A percentile compares a stretch with the other conserved stretches of the same genome.
These are phyloP conservation scores for Xanthia togata DNA, from an alignment of 2,888 invertebrate genomes.

Conservation along the genomic window DNA sequence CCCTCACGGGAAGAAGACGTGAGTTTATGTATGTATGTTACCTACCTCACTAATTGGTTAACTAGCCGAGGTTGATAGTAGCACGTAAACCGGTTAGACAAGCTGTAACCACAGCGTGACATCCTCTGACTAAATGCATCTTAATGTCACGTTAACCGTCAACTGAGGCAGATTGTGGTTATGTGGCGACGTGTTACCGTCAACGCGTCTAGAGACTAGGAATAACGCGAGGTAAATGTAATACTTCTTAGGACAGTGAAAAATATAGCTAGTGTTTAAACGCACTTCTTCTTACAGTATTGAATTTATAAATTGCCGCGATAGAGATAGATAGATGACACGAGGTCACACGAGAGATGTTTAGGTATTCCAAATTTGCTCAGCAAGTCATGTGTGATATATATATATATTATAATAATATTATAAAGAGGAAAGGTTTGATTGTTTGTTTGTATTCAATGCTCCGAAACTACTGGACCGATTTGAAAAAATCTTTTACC, in stretches of 20 bases:
- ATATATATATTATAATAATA: too few species aligned
- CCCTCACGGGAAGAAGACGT: too few species aligned
- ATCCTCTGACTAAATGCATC: constrained; percentile 39
- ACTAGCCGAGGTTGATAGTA: not conserved
- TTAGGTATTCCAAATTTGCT: not conserved
- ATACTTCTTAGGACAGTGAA: not conserved
- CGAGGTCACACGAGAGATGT: too few species aligned
- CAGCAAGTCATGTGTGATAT: not conserved
- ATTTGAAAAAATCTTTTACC: too few species aligned
- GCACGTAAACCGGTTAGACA: constrained; percentile 1
- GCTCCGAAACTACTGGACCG: too few species aligned
- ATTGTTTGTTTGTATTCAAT: too few species aligned
- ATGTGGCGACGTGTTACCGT: constrained; percentile 19
- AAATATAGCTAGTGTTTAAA: not conserved
- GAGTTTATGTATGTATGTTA: too few species aligned
- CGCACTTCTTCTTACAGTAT: not conserved
- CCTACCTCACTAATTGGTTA: not conserved
- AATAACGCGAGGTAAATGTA: not conserved
- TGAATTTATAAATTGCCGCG: not conserved
- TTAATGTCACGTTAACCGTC: constrained; percentile 38
- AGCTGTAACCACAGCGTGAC: constrained; percentile 23
- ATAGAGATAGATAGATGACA: too few species aligned
- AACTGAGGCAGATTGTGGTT: constrained; percentile 33
- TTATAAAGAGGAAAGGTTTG: too few species aligned
- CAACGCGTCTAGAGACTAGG: not conserved